phyloP scores from a whole-genome alignment of 2,113 vertebrate species.

The Amphiprion ocellaris region DNA sequence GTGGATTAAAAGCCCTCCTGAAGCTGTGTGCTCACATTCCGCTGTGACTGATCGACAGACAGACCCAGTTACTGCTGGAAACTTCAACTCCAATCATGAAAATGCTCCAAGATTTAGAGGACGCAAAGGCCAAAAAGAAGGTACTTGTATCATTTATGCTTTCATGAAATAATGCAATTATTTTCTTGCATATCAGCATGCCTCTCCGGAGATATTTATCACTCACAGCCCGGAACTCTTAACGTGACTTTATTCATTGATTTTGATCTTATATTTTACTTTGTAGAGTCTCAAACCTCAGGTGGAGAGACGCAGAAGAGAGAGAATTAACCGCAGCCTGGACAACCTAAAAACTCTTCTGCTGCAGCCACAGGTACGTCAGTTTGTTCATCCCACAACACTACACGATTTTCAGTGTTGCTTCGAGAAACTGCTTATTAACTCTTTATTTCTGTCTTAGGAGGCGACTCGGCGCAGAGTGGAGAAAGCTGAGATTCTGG shows the following conservation, averaged over 20 bases:
- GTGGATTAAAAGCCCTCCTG: background rate
- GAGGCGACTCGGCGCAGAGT: conserved; percentile 80
- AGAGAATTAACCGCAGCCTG: conserved; percentile 89
- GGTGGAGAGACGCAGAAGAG: conserved; percentile 87
- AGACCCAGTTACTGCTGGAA: background rate
- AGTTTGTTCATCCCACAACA: background rate
- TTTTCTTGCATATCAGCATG: background rate
- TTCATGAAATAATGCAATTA: background rate
- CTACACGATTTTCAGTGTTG: fast-evolving
- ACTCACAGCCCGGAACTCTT: too few relatives aligned
- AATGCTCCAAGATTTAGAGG: conserved; percentile 32
- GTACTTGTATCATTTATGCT: conserved; percentile 26
- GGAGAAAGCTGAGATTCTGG: conserved; percentile 91
- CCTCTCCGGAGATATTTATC: background rate
- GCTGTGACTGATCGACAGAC: background rate
- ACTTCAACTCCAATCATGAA: conserved; percentile 46
- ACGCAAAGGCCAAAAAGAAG: conserved; percentile 60
- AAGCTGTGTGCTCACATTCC: background rate
- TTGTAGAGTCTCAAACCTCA: conserved; percentile 87
- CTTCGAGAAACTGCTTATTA: background rate
- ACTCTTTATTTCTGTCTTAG: conserved; percentile 25
- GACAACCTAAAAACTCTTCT: conserved; percentile 84
- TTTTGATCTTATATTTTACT: background rate
- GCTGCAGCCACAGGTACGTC: conserved; percentile 29
- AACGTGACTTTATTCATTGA: background rate